Evolutionary conservation across 1,140 invertebrate species (phyloP), one percentile per base, ranked within the genome.

Genomic region (Drosophila sp.): DNA sequence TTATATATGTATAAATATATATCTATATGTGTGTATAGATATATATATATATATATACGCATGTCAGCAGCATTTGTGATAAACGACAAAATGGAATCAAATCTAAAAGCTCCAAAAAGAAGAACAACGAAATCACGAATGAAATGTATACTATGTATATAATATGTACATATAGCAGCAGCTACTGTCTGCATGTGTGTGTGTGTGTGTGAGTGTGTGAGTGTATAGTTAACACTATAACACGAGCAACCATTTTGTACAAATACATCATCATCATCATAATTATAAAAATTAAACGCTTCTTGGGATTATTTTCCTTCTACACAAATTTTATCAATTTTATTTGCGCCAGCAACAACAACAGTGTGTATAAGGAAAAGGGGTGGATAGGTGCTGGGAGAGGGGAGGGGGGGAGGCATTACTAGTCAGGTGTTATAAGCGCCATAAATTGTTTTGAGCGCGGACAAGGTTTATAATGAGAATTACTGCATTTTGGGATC

Each of bases 71-170:
- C 78, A 82, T 87, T 87, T 73, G 82, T 76, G 82, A 87, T 87
- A 87, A 87, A 87, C 82, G 83, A 76, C 82, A 73, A 82, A 86
- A 87, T 89, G 80, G 78, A 86, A 89, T 87, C 76, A 89, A 87
- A 87, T 87, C 82, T 89, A 87, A 87, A 87, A 87, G 78, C 82
- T 87, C 75, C 81, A 77, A 78, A 86, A 86, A 86, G 84, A 77
- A 59, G 62, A 59, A 54, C 48, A 32, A 65, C 29, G 34, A 38
- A 38, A 38, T 5, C n/a, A 36, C 43, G 34, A 72, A 80, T 77
- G 36, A 57, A 43, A 57, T 61, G 14, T 43, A 8, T 43, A 21
- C 21, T 21, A 21, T 48, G 2, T 57, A 36, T 36, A 59, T 45
- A 46, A 27, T 59, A 27, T 58, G 71, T 73, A 56, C 57, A 69